Evolutionary conservation across 1,140 invertebrate species (phyloP).

Genomic region (Bombus soroeensis): DNA sequence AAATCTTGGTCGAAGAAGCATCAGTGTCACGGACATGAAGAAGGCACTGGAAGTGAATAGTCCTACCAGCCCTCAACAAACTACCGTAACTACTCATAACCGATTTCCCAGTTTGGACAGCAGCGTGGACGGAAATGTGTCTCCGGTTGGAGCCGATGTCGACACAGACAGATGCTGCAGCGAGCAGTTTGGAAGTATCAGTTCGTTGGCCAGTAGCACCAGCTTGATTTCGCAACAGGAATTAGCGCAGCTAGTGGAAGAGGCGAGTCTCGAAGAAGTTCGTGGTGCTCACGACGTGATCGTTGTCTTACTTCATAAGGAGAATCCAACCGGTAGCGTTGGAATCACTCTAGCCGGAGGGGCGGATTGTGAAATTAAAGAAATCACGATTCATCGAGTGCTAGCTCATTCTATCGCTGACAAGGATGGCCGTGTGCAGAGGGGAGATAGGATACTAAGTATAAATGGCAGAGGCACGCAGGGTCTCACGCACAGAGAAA

Average conservation of each 20-base stretch:
- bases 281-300: slow-evolving; percentile 83
- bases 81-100: slow-evolving; percentile 52
- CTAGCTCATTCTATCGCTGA: slow-evolving; percentile 92
- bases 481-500: slow-evolving; percentile 92
- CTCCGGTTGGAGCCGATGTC: slow-evolving; percentile 49
- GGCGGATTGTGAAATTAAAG: slow-evolving; percentile 94
- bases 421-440: slow-evolving; percentile 92
- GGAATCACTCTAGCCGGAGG: slow-evolving; percentile 94
- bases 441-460: slow-evolving; percentile 93
- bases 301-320: slow-evolving; percentile 86
- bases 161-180: slow-evolving; percentile 69
- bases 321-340: slow-evolving; percentile 88
- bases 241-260: slow-evolving; percentile 86
- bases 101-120: slow-evolving; percentile 77
- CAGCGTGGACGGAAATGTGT: slow-evolving; percentile 70
- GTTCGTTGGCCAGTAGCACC: slow-evolving; percentile 85
- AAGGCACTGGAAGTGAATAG: slow-evolving; percentile 83
- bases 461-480: slow-evolving; percentile 94
- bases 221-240: slow-evolving; percentile 87
- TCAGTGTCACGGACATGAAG: slow-evolving; percentile 85
- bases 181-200: slow-evolving; percentile 86
- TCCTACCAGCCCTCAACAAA: slow-evolving; percentile 51
- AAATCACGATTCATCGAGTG: slow-evolving; percentile 95
- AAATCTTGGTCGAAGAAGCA: slow-evolving; percentile 71
- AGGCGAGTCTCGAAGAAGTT: slow-evolving; percentile 85